Base-by-base conservation (phyloP, 2,888 invertebrate genomes). In the Lacanobia oleracea region DNA sequence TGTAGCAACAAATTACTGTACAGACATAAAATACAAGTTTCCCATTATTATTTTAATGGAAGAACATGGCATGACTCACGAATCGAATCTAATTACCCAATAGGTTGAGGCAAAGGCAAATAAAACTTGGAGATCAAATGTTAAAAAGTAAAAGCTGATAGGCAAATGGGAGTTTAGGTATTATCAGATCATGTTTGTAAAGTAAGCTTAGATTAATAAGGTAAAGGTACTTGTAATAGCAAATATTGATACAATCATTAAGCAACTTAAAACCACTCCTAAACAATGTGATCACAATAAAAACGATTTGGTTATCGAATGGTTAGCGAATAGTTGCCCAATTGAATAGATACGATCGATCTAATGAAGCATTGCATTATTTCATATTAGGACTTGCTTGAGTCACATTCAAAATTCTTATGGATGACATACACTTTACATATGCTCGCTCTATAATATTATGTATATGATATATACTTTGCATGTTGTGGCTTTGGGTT, bases 311-410 rank as follows among this genome's bases (percentile, higher is more conserved):
- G 23, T 23, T 64, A 54, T 45, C 33, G 65, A 64, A 71, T 73
- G 65, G 73, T 75, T 69, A 56, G 77, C 50, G 10, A 59, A 64
- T 27, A 63, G 62, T 76, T 71, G 33, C 69, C 61, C 67, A 75
- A 77, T 82, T 66, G 62, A 60, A 50, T 21, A 72, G 65, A 80
- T 80, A 73, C 57, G 62, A 82, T 80, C 64, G 33, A 68, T 72
- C 50, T 79, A 80, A 73, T 70, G 57, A 73, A 64, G 53, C 54
- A 60, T 62, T 79, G 67, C 68, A 70, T 48, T 67, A 63, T 27
- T 60, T 65, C 56, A 33, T 50, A 56, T 72, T 77, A 61, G 78
- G 69, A 48, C n/a, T 64, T 73, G 81, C 65, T 72, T 81, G 81
- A 81, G 69, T 80, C 80, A 80, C 48, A 45, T 18, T 27, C 33